Evolutionary conservation across 2,888 invertebrate species (phyloP), one percentile per base, ranked within the genome.

Genomic region (Pachycephus smyrnensis): DNA sequence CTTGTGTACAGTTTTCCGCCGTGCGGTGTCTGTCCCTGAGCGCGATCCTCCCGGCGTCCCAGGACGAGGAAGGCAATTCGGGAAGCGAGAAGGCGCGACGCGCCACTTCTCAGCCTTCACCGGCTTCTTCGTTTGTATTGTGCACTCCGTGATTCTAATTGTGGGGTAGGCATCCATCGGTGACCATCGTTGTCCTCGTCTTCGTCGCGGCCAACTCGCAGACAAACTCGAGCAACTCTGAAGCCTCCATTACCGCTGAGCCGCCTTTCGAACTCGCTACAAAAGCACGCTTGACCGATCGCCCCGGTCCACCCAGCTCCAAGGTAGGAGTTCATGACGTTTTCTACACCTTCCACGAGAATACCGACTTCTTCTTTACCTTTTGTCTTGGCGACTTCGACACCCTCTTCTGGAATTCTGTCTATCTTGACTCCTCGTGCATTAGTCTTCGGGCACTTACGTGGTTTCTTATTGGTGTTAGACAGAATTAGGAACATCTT

Each of bases 1-100:
- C 79, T 80, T 78, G 79, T 81, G 77, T 81, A 73, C 69, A 75
- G 79, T 81, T 79, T 81, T 76, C 77, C 76, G 73, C n/a, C 37
- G 76, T n/a, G 35, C 73, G 30, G 76, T 36, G 36, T 23, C 32
- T 35, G 76, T 37, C 40, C 69, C 15, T 33, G 74, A n/a, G 37
- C 77, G 32, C 35, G 36, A 40, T 69, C 71, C 73, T 31, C 36
- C 33, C 33, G 73, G 73, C 36, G 35, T 36, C 40, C 32, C 71
- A 76, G 76, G 76, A 35, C 33, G 40, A 76, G 55, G 55, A 55
- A 55, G 55, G 55, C 55, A 55, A 55, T 55, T 55, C 55, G 55
- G 55, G 55, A 55, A 55, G 55, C 55, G 55, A 55, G 55, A 55
- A 55, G 55, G 55, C 55, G 55, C 55, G 55, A 55, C 55, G 55